A percentile compares a stretch with the other conserved stretches of the same genome.
Conservation (phyloP, 1,140 invertebrate species). For the Drosophila tsacasi region DNA sequence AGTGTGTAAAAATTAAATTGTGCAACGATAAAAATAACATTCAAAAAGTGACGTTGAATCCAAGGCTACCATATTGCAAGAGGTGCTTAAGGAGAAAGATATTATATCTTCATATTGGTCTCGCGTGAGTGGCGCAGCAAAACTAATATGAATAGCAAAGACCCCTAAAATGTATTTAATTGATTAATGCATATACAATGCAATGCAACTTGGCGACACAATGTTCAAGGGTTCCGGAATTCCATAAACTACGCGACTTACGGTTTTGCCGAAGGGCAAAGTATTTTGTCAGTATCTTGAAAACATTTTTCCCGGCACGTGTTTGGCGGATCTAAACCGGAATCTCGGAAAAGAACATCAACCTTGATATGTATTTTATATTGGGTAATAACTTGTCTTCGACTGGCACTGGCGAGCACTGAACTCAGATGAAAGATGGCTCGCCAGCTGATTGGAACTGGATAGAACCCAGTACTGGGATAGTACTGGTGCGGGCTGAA, state of each 20-base stretch:
- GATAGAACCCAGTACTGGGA: background rate
- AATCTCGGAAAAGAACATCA: background rate
- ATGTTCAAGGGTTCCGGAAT: background rate
- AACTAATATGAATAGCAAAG: background rate
- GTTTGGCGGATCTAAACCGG: background rate
- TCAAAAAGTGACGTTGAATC: background rate
- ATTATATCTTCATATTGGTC: background rate
- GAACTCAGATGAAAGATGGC: slow-evolving; percentile 10
- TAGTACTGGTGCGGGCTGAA: background rate
- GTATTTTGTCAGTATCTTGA: background rate
- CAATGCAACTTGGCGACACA: background rate
- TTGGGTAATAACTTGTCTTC: slow-evolving; percentile 15
- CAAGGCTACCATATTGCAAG: background rate
- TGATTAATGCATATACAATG: background rate
- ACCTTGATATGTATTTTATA: slow-evolving; percentile 13
- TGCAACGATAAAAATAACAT: background rate
- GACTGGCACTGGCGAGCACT: slow-evolving; percentile 5
- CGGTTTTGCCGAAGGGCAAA: background rate
- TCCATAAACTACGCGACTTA: background rate
- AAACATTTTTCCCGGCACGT: background rate
- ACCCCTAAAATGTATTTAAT: background rate
- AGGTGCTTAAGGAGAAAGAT: background rate
- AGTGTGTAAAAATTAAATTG: background rate
- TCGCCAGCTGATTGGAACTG: slow-evolving; percentile 8
- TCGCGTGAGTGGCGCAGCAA: background rate